phyloP scores from a whole-genome alignment of 2,113 vertebrate species.

The Excalfactoria chinensis region DNA sequence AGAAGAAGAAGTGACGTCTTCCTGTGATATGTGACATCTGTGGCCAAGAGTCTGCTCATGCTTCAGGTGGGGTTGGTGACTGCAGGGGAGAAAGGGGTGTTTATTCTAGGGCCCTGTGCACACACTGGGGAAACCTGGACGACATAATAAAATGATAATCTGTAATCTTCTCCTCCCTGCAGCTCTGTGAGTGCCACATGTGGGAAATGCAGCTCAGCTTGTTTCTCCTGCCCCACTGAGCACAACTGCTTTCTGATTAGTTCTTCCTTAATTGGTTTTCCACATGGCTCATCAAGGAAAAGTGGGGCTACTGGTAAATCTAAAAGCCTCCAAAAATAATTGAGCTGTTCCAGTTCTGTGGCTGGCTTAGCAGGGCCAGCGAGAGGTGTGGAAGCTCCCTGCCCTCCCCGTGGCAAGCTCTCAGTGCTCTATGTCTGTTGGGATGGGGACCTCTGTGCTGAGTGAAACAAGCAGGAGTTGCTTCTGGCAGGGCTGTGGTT shows the following conservation, averaged over 20 bases:
- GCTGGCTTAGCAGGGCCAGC: background rate
- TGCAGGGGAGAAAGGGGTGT: background rate
- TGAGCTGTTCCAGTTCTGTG: background rate
- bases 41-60: constrained; percentile 86
- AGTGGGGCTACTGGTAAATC: background rate
- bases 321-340: constrained; percentile 19
- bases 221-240: constrained; percentile 37
- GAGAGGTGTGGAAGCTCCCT: background rate
- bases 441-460: background rate
- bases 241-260: constrained; percentile 12
- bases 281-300: constrained; percentile 22
- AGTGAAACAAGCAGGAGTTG: background rate
- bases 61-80: constrained; percentile 79
- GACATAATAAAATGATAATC: background rate
- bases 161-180: background rate
- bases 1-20: constrained; percentile 79
- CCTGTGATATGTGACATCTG: constrained; percentile 84
- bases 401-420: background rate
- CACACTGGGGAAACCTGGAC: background rate
- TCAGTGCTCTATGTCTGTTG: accelerated
- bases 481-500: background rate
- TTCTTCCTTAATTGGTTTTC: constrained; percentile 49
- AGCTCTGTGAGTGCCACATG: background rate
- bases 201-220: background rate
- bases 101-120: background rate